These are phyloP conservation scores for Cranoglanis bouderius DNA, from an alignment of 2,113 vertebrate genomes.

Conservation along the genomic window DNA sequence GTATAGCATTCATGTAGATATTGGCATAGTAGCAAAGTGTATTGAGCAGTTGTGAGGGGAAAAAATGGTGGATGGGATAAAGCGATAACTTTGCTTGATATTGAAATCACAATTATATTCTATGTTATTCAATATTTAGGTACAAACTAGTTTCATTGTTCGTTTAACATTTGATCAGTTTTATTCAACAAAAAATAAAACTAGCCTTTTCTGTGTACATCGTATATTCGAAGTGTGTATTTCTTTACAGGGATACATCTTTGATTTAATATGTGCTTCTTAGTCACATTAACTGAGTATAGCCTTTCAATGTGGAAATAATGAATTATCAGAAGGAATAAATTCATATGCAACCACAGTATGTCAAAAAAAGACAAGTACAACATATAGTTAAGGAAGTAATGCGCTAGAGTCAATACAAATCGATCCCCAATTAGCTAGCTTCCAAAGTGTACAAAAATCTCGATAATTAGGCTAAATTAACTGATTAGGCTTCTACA, in stretches of 20 bases:
- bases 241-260: background rate
- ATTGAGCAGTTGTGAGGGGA: no score
- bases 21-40: no score
- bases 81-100: background rate
- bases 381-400: background rate
- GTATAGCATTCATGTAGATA: background rate
- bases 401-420: background rate
- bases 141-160: background rate
- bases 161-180: background rate
- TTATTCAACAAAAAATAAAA: background rate
- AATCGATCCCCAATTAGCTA: slow-evolving; percentile 15
- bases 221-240: background rate
- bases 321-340: background rate
- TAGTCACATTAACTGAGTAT: background rate
- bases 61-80: background rate
- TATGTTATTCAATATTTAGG: background rate
- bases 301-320: background rate
- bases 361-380: background rate
- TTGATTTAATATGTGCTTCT: background rate
- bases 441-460: background rate
- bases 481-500: slow-evolving; percentile 6
- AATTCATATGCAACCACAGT: background rate
- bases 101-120: background rate
- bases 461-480: background rate
- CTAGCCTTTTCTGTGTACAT: background rate